Percentiles rank a stretch among this genome's conserved stretches.
phyloP scores from a whole-genome alignment of 2,113 vertebrate species.

The Chaenocephalus aceratus region DNA sequence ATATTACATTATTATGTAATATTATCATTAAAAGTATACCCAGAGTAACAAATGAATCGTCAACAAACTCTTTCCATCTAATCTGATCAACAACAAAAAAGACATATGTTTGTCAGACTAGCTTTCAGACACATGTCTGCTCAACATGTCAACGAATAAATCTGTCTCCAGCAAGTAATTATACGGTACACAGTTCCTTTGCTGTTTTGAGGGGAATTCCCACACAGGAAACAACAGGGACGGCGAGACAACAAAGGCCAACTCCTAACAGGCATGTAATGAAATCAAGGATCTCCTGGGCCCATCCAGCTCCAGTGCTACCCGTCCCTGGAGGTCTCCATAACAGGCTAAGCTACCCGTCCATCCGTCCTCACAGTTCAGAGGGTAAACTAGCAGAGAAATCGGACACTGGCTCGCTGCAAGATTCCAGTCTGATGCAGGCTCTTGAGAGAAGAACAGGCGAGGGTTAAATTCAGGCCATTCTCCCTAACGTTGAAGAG shows the following conservation, averaged over 20 bases:
- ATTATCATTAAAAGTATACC: too few relatives aligned
- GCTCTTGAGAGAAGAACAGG: constrained; percentile 53
- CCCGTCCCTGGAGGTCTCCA: constrained; percentile 63
- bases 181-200: not conserved
- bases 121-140: not conserved
- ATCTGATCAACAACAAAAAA: constrained; percentile 11
- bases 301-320: constrained; percentile 44
- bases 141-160: not conserved
- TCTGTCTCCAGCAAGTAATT: constrained; percentile 23
- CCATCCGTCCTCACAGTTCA: constrained; percentile 75
- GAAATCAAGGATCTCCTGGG: constrained; percentile 59
- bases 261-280: constrained; percentile 56
- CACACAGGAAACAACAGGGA: constrained; percentile 45
- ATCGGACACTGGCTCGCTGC: constrained; percentile 65
- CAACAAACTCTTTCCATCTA: not conserved
- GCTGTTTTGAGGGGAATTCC: constrained; percentile 37
- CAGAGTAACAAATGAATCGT: not conserved
- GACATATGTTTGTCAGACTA: constrained; percentile 19
- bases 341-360: constrained; percentile 63
- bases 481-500: constrained; percentile 60
- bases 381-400: constrained; percentile 77
- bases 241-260: constrained; percentile 38
- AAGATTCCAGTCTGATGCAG: constrained; percentile 54
- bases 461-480: constrained; percentile 74
- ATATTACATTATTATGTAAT: too few relatives aligned